phyloP scores from a whole-genome alignment of 92 coral and sea anemone species.

The Zoanthus sansibaricus region DNA sequence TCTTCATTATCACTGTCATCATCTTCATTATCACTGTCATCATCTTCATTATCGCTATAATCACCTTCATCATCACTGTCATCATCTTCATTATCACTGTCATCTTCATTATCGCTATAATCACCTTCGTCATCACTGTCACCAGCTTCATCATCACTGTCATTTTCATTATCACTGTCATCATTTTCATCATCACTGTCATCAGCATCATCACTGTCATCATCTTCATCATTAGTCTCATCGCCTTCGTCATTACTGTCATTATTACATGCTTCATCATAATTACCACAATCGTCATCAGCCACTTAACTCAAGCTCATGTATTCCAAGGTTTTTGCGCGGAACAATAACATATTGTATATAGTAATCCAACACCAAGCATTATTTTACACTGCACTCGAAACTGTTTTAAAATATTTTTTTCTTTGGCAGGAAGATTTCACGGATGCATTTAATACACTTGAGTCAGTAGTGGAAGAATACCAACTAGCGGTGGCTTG shows the following conservation, averaged over 20 bases:
- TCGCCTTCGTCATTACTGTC: neutral
- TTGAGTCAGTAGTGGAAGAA: slow-evolving; percentile 78
- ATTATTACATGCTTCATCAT: no score
- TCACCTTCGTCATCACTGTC: no score
- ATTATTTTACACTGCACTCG: no score
- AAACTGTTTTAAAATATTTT: neutral
- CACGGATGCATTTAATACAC: slow-evolving; percentile 77
- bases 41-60: no score
- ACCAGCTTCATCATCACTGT: neutral
- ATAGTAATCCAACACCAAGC: no score
- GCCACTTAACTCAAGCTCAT: no score
- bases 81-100: neutral
- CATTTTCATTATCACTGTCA: neutral
- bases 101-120: neutral
- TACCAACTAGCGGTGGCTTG: slow-evolving; percentile 56
- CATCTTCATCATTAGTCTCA: neutral
- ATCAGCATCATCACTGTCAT: neutral
- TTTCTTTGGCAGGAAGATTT: slow-evolving; percentile 63
- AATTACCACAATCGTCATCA: no score
- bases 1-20: neutral
- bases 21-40: neutral
- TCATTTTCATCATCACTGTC: neutral
- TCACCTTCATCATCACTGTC: neutral
- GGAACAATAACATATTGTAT: no score
- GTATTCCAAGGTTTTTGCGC: no score